Percentiles rank a stretch among this genome's conserved stretches.
Conservation (phyloP, 2,888 invertebrate genomes). For the Xestia sexstrigata region DNA sequence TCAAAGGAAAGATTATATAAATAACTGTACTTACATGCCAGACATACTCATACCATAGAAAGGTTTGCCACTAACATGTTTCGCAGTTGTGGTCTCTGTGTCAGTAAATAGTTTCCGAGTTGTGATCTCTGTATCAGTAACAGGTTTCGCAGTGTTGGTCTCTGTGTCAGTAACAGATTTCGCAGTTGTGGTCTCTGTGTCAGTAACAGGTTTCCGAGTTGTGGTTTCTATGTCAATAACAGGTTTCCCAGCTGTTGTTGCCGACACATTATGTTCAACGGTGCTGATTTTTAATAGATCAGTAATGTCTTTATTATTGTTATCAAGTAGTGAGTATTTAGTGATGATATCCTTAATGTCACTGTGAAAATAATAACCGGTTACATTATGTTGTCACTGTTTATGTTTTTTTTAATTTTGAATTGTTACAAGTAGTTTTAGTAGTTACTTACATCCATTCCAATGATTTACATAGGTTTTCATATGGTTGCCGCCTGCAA, state of each 20-base stretch:
- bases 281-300: neutral
- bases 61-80: too few species aligned
- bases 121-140: too few species aligned
- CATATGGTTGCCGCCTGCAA: neutral
- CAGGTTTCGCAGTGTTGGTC: too few species aligned
- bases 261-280: too few species aligned
- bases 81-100: too few species aligned
- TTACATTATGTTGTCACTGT: neutral
- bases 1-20: neutral
- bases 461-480: neutral
- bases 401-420: neutral
- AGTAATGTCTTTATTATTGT: neutral
- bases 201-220: too few species aligned
- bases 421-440: neutral
- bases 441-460: neutral
- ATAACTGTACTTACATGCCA: neutral
- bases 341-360: fast-evolving
- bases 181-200: too few species aligned
- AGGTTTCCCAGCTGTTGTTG: too few species aligned
- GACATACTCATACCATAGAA: too few species aligned
- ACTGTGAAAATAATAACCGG: neutral
- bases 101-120: too few species aligned
- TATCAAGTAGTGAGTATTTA: neutral
- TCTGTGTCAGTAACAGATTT: too few species aligned
- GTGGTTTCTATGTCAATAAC: too few species aligned